A percentile compares a stretch with the other conserved stretches of the same genome.
Conservation (phyloP, 1,140 invertebrate species). For the Spodoptera litura region DNA sequence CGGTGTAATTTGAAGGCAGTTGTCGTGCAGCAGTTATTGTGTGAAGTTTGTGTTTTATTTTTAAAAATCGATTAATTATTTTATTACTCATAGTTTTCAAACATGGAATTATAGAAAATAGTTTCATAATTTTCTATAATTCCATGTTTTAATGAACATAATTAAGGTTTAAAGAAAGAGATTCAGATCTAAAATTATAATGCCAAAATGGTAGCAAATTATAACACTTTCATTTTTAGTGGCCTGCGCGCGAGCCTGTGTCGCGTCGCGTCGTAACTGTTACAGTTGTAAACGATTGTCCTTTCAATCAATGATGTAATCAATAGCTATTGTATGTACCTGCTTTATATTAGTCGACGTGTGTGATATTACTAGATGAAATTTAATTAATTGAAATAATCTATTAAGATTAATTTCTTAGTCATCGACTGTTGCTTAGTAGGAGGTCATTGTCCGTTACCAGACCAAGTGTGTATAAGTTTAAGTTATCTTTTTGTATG, state of each 20-base stretch:
- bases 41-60: background rate
- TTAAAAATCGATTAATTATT: background rate
- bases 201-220: conserved; percentile 48
- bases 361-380: background rate
- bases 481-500: too few relatives aligned
- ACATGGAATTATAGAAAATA: too few relatives aligned
- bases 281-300: conserved; percentile 32
- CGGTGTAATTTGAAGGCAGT: conserved; percentile 28
- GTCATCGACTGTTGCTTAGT: too few relatives aligned
- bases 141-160: too few relatives aligned
- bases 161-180: background rate
- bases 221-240: conserved; percentile 54
- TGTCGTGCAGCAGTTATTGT: conserved; percentile 1
- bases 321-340: conserved; percentile 3
- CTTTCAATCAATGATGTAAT: conserved; percentile 42
- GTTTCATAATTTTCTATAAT: too few relatives aligned
- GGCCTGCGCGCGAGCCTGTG: background rate
- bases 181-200: background rate
- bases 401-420: too few relatives aligned
- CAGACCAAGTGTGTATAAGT: too few relatives aligned
- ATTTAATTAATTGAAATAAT: too few relatives aligned
- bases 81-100: too few relatives aligned
- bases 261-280: conserved; percentile 33
- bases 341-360: background rate
- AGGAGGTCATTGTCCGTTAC: too few relatives aligned